These are phyloP conservation scores for Clarias fuscus DNA, from an alignment of 2,797 vertebrate genomes.

Conservation along the genomic window DNA sequence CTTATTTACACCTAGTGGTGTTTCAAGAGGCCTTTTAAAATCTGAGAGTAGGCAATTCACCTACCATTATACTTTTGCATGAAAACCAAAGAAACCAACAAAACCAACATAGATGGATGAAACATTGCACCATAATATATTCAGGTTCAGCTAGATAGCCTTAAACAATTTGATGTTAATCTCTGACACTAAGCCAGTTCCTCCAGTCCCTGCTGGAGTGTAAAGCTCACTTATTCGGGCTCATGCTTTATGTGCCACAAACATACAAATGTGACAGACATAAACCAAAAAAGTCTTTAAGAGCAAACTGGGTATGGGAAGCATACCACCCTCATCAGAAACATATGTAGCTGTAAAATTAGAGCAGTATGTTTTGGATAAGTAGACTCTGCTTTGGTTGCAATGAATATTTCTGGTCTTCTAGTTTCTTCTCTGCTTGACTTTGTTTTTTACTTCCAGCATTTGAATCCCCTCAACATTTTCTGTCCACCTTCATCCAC, in stretches of 20 bases:
- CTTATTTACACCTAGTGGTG: neutral
- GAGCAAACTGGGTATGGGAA: slow-evolving; percentile 11
- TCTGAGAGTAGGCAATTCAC: neutral
- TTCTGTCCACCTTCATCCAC: neutral
- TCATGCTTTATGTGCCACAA: neutral
- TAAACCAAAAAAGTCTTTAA: slow-evolving; percentile 16
- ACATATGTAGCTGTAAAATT: slow-evolving; percentile 8
- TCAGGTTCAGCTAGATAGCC: neutral
- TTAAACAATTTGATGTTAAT: neutral
- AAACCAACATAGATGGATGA: neutral
- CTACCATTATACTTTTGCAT: neutral
- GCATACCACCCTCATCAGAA: slow-evolving; percentile 10
- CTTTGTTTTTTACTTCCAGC: neutral
- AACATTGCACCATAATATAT: neutral
- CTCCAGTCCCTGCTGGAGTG: neutral
- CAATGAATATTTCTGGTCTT: slow-evolving; percentile 20
- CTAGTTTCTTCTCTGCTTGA: neutral
- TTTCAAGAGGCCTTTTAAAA: neutral
- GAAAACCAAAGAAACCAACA: neutral
- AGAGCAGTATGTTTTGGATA: slow-evolving; percentile 27
- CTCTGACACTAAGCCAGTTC: neutral
- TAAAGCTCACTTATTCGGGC: neutral
- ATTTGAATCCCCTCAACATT: neutral
- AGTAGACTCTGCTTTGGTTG: slow-evolving; percentile 53
- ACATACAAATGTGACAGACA: slow-evolving; percentile 23